These are phyloP conservation scores for Alfaro cultratus DNA, from an alignment of 2,797 vertebrate genomes.

Conservation along the genomic window DNA sequence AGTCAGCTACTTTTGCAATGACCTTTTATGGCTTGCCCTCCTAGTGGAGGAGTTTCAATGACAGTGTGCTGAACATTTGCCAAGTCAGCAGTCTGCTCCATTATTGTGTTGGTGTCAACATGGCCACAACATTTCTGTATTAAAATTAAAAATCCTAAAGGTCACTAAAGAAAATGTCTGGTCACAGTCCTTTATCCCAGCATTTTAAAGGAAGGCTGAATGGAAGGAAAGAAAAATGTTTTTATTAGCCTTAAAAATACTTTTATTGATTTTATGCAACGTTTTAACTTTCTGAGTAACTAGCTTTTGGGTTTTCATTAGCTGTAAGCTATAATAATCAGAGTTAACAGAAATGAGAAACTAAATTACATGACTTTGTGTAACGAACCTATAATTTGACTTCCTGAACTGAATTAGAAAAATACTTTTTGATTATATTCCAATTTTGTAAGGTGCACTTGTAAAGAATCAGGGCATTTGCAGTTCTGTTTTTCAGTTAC, in stretches of 20 bases:
- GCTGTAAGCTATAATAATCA: not conserved
- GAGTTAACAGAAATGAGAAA: not conserved
- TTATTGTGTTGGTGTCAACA: not conserved
- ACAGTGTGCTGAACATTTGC: not conserved
- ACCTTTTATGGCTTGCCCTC: not conserved
- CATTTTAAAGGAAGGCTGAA: not conserved
- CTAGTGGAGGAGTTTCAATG: not conserved
- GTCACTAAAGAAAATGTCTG: not conserved
- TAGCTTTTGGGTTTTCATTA: not conserved
- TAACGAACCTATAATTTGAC: not conserved
- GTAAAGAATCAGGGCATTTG: conserved; percentile 63
- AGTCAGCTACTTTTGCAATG: not conserved
- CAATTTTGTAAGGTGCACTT: not conserved
- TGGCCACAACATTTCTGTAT: not conserved
- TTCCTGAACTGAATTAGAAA: not conserved
- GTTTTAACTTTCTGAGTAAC: not conserved
- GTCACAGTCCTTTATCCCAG: not conserved
- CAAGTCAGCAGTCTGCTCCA: not conserved
- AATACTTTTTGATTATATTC: not conserved
- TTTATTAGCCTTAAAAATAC: not conserved
- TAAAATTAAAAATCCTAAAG: not conserved
- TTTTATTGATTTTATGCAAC: not conserved
- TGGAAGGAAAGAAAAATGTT: not conserved
- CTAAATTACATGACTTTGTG: not conserved
- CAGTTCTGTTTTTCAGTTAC: conserved; percentile 57